These are phyloP conservation scores for Anomalospiza imberbis DNA, from an alignment of 2,797 vertebrate genomes.

Conservation along the genomic window DNA sequence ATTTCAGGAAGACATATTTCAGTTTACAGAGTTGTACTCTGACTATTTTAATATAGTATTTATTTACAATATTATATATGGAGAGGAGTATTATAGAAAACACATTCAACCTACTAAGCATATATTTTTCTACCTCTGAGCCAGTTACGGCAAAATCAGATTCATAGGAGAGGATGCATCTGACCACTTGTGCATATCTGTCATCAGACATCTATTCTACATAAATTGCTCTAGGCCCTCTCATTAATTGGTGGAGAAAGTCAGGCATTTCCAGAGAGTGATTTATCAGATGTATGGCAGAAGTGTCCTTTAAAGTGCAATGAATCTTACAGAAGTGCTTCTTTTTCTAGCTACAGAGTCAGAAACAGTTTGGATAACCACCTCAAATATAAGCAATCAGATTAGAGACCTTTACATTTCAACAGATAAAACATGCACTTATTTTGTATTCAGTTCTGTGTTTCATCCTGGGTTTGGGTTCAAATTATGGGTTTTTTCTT, in stretches of 20 bases:
- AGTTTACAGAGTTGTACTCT: not conserved
- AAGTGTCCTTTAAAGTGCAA: not conserved
- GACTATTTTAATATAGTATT: not conserved
- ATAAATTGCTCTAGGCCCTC: not conserved
- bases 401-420: not conserved
- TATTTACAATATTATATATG: not conserved
- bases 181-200: not conserved
- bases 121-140: not conserved
- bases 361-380: not conserved
- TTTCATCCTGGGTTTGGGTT: too few species aligned
- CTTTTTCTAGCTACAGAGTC: not conserved
- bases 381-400: not conserved
- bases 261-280: not conserved
- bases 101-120: not conserved
- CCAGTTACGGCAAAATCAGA: not conserved
- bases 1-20: not conserved
- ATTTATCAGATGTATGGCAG: not conserved
- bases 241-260: not conserved
- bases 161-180: not conserved
- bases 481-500: too few species aligned
- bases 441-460: not conserved
- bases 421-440: not conserved
- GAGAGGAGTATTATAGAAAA: not conserved
- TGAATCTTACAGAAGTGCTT: not conserved
- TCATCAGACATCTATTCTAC: not conserved